Percentiles rank a stretch among this genome's conserved stretches.
These are phyloP conservation scores for Drosophila setifemur DNA, from an alignment of 1,140 invertebrate species.

Conservation along the genomic window DNA sequence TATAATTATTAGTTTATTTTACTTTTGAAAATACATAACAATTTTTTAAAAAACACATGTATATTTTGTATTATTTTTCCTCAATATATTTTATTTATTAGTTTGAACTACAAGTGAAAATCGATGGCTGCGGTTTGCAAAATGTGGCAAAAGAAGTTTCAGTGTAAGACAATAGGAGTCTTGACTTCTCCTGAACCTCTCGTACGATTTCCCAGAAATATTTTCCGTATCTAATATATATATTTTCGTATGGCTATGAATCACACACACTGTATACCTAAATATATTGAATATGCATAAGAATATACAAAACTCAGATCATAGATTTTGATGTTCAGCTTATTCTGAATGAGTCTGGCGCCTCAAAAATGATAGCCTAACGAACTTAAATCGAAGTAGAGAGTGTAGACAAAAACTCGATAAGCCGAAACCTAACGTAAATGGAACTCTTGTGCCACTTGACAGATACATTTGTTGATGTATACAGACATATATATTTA, in stretches of 20 bases:
- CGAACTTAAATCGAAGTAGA: constrained; percentile 44
- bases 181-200: neutral
- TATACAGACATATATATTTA: constrained; percentile 25
- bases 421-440: constrained; percentile 31
- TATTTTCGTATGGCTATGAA: constrained; percentile 28
- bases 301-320: constrained; percentile 7
- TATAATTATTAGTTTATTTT: constrained; percentile 71
- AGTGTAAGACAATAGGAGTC: constrained; percentile 37
- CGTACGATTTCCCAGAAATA: neutral
- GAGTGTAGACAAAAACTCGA: constrained; percentile 16
- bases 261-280: constrained; percentile 3
- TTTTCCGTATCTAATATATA: constrained; percentile 4
- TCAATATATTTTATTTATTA: neutral
- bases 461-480: constrained; percentile 35
- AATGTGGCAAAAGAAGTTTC: constrained; percentile 12
- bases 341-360: constrained; percentile 43
- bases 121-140: constrained; percentile 9
- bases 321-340: constrained; percentile 17
- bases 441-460: constrained; percentile 69
- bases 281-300: constrained; percentile 1
- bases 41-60: constrained; percentile 48
- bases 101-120: neutral
- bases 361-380: constrained; percentile 55
- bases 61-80: constrained; percentile 16
- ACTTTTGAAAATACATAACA: constrained; percentile 77